Evolutionary conservation across 2,888 invertebrate genomes (phyloP), one percentile per base, ranked within the genome.

Genomic region (Lamellibrachia satsuma): DNA sequence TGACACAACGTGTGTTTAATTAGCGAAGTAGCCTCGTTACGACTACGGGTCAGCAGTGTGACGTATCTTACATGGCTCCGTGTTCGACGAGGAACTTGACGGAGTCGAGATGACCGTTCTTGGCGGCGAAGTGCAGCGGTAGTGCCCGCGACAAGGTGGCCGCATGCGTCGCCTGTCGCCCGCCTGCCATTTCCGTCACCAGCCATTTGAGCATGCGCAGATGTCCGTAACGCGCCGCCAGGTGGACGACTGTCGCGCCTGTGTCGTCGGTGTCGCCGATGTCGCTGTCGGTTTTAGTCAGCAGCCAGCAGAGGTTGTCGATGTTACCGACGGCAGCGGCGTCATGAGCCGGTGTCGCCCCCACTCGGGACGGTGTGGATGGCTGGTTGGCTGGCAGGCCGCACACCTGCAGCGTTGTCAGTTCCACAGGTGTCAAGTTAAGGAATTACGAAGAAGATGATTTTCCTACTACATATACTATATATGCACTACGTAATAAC

Each of bases 71-170:
- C 96, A 95, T 94, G 22, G 95, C 95, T 51, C 95, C 94, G 93
- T 95, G 95, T 92, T 95, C 94, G 27, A 96, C 93, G 4, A 96
- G 94, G 11, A 98, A 97, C 94, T 98, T 97, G 95, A 98, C 98
- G 96, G 98, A 98, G 96, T 98, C 98, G 94, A 98, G 97, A 96
- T 98, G 98, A 94, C 98, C 98, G 94, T 98, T 97, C 93, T 98
- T 98, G 57, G 98, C 98, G 22, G 98, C 98, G 97, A 98, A 98
- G 97, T 98, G 98, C 93, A 98, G 97, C 94, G 98, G 98, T 95
- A 98, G 97, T 93, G 98, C 98, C 27, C 96, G 96, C 91, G 95
- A 95, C 92, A 95, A 95, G 90, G 96, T 96, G 91, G 94, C 97
- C 96, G 96, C 97, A 95, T 97, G 97, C 91, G 97, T 97, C 93